Evolutionary conservation across 2,113 vertebrate genomes (phyloP), one percentile per base, ranked within the genome.

Genomic region (Puntigrus tetrazona): DNA sequence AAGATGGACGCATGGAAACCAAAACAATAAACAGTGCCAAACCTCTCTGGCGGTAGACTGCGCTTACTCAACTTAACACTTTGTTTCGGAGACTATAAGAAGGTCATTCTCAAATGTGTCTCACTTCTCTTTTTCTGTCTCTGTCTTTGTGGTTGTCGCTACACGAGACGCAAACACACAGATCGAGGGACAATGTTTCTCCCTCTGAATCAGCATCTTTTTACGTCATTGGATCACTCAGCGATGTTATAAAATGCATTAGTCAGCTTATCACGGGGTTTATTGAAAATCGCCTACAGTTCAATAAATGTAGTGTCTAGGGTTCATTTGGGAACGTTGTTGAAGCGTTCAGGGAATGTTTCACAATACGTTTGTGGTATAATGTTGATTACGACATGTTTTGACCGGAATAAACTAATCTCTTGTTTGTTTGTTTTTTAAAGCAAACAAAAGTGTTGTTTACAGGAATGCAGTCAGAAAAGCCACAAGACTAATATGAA

Each of bases 221-320:
- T 38, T 69, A n/a, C 67, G 20, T 70, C 20, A 70, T 47, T 74
- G 11, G 72, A 74, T 74, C 13, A 74, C 72, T 74, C 72, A 74
- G 25, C 41, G 27, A 43, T 47, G 25, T 74, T 47, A 47, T 47
- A 74, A 41, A 74, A 45, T 27, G 8, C 72, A 74, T 47, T 45
- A 74, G 38, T 74, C 72, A 72, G 41, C 67, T 72, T 10, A 72
- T 72, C 67, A 72, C 36, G 22, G 6, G 67, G 41, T 72, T 25
- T 41, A 72, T 41, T 4, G 25, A n/a, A 72, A 14, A n/a, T n/a
- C 1, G 36, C 4, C 34, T n/a, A n/a, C 36, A 9, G 31, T 38
- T n/a, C 22, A 38, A 38, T 38, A 38, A n/a, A 70, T n/a, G 18
- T n/a, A n/a, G 34, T n/a, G 63, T 34, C 34, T 34, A 65, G 1